Conservation (phyloP, 2,888 invertebrate species). For the Dendrolimus houi region DNA sequence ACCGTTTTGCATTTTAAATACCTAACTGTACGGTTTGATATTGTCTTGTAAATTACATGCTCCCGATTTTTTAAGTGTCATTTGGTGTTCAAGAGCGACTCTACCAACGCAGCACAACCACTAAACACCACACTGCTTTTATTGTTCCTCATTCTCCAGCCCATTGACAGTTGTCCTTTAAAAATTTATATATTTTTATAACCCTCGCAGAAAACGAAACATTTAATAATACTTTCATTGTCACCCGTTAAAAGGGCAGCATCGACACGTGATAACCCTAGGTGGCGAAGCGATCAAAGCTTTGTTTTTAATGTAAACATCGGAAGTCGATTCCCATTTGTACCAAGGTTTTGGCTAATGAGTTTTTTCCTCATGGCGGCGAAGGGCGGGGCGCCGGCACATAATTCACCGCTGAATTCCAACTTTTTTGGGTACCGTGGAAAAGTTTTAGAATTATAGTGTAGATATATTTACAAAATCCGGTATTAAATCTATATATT, state of each 20-base stretch:
- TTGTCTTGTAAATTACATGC: not conserved
- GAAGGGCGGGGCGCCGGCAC: not conserved
- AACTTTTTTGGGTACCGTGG: not conserved
- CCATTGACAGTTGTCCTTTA: slow-evolving; percentile 3
- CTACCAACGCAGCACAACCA: no score
- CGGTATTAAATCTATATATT: no score
- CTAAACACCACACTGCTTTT: no score
- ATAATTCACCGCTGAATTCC: not conserved
- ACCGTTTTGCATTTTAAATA: slow-evolving; percentile 5
- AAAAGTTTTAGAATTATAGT: no score
- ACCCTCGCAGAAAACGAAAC: not conserved
- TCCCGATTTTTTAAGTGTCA: no score
- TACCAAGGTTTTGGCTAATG: slow-evolving; percentile 23
- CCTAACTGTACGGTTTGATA: slow-evolving; percentile 8
- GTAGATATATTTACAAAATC: no score
- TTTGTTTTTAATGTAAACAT: slow-evolving; percentile 22
- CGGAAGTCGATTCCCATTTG: slow-evolving; percentile 13
- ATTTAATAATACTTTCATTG: not conserved
- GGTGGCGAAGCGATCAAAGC: slow-evolving; percentile 10
- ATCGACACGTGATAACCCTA: not conserved
- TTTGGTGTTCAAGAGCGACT: no score
- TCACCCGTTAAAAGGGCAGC: slow-evolving; percentile 1
- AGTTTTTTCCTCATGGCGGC: slow-evolving; percentile 19
- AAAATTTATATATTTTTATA: not conserved
- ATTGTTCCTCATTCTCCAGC: not conserved